Evolutionary conservation across 2,113 vertebrate species (phyloP), one percentile per base, ranked within the genome.

Genomic region (Ovis canadensis): DNA sequence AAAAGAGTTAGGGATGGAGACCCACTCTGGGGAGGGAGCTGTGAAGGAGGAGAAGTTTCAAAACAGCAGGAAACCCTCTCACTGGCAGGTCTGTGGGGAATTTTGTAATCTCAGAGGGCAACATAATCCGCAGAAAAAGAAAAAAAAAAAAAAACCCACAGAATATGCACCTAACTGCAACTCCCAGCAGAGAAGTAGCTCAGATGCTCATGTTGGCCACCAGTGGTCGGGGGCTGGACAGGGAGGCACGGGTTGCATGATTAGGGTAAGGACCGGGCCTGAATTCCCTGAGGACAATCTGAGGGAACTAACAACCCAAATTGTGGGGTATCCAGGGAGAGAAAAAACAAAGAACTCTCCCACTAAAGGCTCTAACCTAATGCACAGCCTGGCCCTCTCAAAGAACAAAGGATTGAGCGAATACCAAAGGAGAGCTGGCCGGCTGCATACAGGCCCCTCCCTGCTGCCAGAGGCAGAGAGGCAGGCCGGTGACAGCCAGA

Each of bases 171-270:
- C 64, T 21, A 21, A 36, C n/a, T 36, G 9, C n/a, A 71, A 23
- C 64, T 36, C 64, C 9, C 17, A 36, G 64, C 17, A 21, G 9
- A 71, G n/a, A 21, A 36, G 64, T 21, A 21, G n/a, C 64, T 9
- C n/a, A 71, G n/a, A 71, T 21, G 64, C 64, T 21, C 0, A 0
- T 10, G 19, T 12, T 71, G n/a, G 64, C 64, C 17, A 71, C 64
- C 17, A 71, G 64, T 0, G 4, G 36, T 0, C 1, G 0, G 64
- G n/a, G n/a, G 4, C 17, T 36, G 64, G n/a, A 23, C 17, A 12
- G 64, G n/a, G n/a, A 36, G 64, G 64, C 0, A 0, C 0, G 1
- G 64, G n/a, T 36, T 71, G 64, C n/a, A 36, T 71, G 64, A 4
- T 71, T 71, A 71, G 64, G 9, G 9, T 36, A 71, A 71, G 64